Conservation (phyloP, 1,140 invertebrate species). For the Neodiprion pinetum region DNA sequence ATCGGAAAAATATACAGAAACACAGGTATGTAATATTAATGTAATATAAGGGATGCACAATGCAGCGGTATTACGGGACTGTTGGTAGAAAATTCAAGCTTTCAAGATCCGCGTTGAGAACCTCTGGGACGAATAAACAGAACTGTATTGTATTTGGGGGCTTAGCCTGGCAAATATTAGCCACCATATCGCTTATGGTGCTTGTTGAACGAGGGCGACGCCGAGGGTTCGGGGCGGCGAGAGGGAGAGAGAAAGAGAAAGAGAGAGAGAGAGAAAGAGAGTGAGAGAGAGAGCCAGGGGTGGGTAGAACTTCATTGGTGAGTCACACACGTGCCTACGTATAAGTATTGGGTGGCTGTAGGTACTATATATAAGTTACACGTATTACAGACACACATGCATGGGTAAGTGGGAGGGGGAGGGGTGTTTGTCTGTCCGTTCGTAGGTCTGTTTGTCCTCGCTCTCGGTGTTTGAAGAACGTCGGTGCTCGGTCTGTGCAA, state of each 20-base stretch:
- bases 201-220: constrained; percentile 44
- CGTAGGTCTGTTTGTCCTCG: constrained; percentile 49
- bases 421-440: constrained; percentile 49
- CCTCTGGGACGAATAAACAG: constrained; percentile 40
- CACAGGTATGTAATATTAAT: too few species aligned
- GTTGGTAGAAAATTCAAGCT: too few species aligned
- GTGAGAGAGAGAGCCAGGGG: constrained; percentile 4
- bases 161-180: constrained; percentile 60
- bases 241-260: neutral
- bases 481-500: constrained; percentile 56
- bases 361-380: neutral
- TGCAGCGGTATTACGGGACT: too few species aligned
- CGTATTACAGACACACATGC: neutral
- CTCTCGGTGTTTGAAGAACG: constrained; percentile 55
- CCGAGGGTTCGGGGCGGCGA: constrained; percentile 34
- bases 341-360: too few species aligned
- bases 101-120: constrained; percentile 3
- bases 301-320: neutral
- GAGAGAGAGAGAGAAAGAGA: constrained; percentile 9
- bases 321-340: too few species aligned
- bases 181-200: constrained; percentile 60
- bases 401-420: constrained; percentile 16
- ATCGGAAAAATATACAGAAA: too few species aligned
- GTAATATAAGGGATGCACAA: too few species aligned
- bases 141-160: constrained; percentile 57